phyloP scores from a whole-genome alignment of 2,113 vertebrate species.

The Procavia capensis region DNA sequence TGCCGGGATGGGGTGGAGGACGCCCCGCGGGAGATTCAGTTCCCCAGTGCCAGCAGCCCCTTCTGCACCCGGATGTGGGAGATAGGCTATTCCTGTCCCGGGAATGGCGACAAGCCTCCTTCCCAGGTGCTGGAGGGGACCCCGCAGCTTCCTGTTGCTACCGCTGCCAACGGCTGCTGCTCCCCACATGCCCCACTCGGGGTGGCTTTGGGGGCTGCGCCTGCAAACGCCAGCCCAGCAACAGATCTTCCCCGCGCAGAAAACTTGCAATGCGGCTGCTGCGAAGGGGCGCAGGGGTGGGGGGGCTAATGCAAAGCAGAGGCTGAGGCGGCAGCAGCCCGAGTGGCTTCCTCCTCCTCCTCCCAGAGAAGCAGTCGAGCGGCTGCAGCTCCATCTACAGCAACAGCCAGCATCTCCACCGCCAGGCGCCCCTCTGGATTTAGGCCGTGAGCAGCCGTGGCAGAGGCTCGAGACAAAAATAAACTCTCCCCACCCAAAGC shows the following conservation, averaged over 20 bases:
- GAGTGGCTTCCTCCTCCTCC: constrained; percentile 69
- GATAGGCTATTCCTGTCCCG: not conserved
- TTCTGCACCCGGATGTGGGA: constrained; percentile 10
- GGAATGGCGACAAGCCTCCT: constrained; percentile 50
- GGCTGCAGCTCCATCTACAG: constrained; percentile 81
- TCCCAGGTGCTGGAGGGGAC: constrained; percentile 66
- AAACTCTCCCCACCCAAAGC: constrained; percentile 89
- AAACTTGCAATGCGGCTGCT: constrained; percentile 82
- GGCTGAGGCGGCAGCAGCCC: constrained; percentile 66
- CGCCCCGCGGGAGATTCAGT: not conserved
- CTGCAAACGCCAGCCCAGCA: constrained; percentile 65
- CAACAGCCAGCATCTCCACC: constrained; percentile 77
- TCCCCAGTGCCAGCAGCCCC: constrained; percentile 17
- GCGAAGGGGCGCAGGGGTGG: constrained; percentile 71
- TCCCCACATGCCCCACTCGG: constrained; percentile 67
- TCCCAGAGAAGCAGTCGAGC: constrained; percentile 67
- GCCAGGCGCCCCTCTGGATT: constrained; percentile 79
- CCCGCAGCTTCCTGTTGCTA: constrained; percentile 80
- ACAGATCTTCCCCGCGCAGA: constrained; percentile 67
- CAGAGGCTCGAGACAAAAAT: constrained; percentile 86
- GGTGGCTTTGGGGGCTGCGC: constrained; percentile 63
- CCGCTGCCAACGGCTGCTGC: constrained; percentile 39
- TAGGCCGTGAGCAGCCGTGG: constrained; percentile 80
- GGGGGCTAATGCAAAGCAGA: constrained; percentile 74
- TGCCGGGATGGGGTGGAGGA: not conserved